phyloP scores from a whole-genome alignment of 2,888 invertebrate genomes.

The Subacronicta megacephala region DNA sequence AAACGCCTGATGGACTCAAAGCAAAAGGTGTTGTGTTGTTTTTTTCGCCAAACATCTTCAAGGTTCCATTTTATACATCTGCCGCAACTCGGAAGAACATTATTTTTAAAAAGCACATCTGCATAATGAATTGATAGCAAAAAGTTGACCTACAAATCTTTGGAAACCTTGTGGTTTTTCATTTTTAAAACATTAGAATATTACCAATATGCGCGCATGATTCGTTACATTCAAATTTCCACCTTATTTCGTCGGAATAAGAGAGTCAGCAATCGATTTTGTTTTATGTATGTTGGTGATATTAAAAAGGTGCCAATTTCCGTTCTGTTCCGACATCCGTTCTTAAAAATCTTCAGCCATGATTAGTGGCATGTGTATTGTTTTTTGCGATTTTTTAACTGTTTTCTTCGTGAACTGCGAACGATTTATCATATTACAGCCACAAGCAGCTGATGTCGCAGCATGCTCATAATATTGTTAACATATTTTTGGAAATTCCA shows the following conservation, averaged over 20 bases:
- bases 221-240: conserved; percentile 28
- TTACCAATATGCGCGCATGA: conserved; percentile 19
- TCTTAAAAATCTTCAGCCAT: conserved; percentile 84
- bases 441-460: conserved; percentile 78
- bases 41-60: conserved; percentile 81
- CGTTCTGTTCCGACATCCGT: conserved; percentile 84
- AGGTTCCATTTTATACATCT: conserved; percentile 82
- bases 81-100: conserved; percentile 78
- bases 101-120: conserved; percentile 83
- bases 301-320: conserved; percentile 88
- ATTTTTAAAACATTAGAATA: conserved; percentile 51
- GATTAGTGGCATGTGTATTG: conserved; percentile 83
- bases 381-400: conserved; percentile 79
- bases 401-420: conserved; percentile 71
- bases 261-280: conserved; percentile 13
- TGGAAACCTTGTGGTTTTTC: conserved; percentile 62
- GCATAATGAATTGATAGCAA: conserved; percentile 87
- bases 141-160: conserved; percentile 87
- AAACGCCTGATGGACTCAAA: conserved; percentile 67
- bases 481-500: conserved; percentile 60
- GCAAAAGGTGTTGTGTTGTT: conserved; percentile 81
- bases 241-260: conserved; percentile 53
- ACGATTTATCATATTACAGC: conserved; percentile 79
- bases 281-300: conserved; percentile 44
- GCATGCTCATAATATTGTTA: conserved; percentile 61